phyloP scores from a whole-genome alignment of 2,797 vertebrate species.

The Gallinago nigripennis region DNA sequence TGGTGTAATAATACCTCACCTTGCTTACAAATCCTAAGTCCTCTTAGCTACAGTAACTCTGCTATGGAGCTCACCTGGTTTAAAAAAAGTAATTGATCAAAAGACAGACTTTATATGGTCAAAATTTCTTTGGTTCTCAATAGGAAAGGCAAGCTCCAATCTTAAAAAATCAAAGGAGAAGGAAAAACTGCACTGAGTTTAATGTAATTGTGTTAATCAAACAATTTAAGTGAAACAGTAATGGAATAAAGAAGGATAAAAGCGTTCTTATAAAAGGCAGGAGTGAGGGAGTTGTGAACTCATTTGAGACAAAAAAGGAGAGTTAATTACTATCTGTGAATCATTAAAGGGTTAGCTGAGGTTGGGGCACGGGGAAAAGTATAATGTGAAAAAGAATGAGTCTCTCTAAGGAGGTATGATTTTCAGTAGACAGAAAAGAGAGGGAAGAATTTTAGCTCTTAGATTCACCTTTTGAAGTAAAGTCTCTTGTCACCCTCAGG shows the following conservation, averaged over 20 bases:
- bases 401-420: neutral
- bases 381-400: neutral
- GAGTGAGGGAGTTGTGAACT: slow-evolving; percentile 42
- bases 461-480: neutral
- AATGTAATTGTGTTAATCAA: neutral
- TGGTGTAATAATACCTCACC: neutral
- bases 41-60: neutral
- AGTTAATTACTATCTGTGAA: slow-evolving; percentile 39
- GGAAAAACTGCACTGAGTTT: neutral
- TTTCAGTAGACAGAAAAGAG: neutral
- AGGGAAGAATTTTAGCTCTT: neutral
- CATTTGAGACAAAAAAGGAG: slow-evolving; percentile 35
- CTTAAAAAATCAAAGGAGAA: neutral
- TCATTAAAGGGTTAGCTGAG: slow-evolving; percentile 40
- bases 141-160: neutral
- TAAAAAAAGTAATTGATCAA: neutral
- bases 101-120: neutral
- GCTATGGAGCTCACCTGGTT: neutral
- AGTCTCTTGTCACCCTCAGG: neutral
- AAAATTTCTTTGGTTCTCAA: neutral
- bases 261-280: slow-evolving; percentile 24
- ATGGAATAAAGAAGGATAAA: slow-evolving; percentile 32
- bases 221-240: slow-evolving; percentile 2
- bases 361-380: neutral
- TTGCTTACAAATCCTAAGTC: neutral